Evolutionary conservation across 2,888 invertebrate species (phyloP), one percentile per base, ranked within the genome.

Genomic region (Andrena haemorrhoa): DNA sequence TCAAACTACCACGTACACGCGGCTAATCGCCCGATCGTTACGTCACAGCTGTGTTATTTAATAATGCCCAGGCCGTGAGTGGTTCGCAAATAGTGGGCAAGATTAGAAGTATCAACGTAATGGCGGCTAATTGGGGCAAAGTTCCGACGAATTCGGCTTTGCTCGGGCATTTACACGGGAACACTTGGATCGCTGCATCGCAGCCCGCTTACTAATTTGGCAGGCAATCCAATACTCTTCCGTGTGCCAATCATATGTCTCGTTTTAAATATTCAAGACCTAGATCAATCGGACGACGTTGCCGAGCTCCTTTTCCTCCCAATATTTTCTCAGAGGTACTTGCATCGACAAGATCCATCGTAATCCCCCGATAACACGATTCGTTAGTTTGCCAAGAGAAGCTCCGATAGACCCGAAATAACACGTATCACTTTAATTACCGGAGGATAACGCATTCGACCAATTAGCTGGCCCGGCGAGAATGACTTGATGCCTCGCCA

Each of bases 11-110:
- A 58, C 31, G 53, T 70, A 75, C 60, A 65, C 76, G 76, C 85
- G 82, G 75, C 88, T 89, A 89, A 90, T 90, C 89, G 80, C 84
- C 77, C 83, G 82, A 86, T 83, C 83, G 80, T 84, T 87, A 80
- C 85, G 86, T 88, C 88, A 83, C 84, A 23, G 72, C 78, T 77
- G 79, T 76, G 76, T 86, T 88, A 88, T 82, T 88, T 86, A 88
- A 89, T 80, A 75, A 83, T 49, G 31, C 8, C 60, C 31, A 29
- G 33, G 20, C 49, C 61, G 8, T 8, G 33, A 35, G 16, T 63
- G 61, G 16, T 69, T 64, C 29, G 35, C 63, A 72, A 72, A 64
- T 33, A 31, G 47, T 2, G 47, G 6, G n/a, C 7, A 7, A 41
- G 53, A 72, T 63, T 64, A 56, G 4, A 8, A 23, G 33, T 58